phyloP scores from a whole-genome alignment of 2,888 invertebrate species.

The Linnaemya vulpina region DNA sequence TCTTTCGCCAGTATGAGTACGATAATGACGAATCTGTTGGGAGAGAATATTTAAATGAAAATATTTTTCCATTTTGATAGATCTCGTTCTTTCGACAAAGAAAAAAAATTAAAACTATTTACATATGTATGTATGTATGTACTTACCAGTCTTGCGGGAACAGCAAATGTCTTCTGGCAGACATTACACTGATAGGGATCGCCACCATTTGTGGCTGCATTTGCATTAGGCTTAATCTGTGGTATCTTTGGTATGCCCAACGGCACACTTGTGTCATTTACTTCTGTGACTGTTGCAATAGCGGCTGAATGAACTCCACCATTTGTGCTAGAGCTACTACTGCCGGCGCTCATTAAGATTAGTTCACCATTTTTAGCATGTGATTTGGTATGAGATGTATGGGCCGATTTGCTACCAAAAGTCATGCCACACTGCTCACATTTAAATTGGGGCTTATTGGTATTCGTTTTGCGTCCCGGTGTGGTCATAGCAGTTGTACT shows the following conservation, averaged over 20 bases:
- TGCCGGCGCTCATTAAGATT: constrained; percentile 59
- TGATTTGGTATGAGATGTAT: constrained; percentile 88
- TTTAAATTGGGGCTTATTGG: constrained; percentile 84
- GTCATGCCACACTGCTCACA: constrained; percentile 90
- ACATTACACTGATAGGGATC: constrained; percentile 95
- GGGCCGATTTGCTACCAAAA: constrained; percentile 89
- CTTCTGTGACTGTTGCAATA: constrained; percentile 77
- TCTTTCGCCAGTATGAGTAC: constrained; percentile 95
- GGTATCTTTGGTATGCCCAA: constrained; percentile 81
- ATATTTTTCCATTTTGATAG: not conserved
- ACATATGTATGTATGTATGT: not conserved
- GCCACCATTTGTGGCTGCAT: constrained; percentile 78
- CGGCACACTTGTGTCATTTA: constrained; percentile 75
- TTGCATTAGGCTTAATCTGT: constrained; percentile 78
- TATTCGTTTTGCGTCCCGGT: constrained; percentile 74
- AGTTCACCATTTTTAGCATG: constrained; percentile 84
- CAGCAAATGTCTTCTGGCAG: constrained; percentile 95
- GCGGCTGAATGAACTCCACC: constrained; percentile 55
- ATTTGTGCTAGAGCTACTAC: constrained; percentile 37
- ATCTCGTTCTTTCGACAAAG: not conserved
- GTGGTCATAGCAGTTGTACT: constrained; percentile 56
- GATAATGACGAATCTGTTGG: constrained; percentile 87
- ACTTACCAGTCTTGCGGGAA: constrained; percentile 90
- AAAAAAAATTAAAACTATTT: too few relatives aligned
- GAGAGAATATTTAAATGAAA: not conserved